Base-by-base conservation (phyloP, 2,113 vertebrate genomes). In the Oreamnos americanus region DNA sequence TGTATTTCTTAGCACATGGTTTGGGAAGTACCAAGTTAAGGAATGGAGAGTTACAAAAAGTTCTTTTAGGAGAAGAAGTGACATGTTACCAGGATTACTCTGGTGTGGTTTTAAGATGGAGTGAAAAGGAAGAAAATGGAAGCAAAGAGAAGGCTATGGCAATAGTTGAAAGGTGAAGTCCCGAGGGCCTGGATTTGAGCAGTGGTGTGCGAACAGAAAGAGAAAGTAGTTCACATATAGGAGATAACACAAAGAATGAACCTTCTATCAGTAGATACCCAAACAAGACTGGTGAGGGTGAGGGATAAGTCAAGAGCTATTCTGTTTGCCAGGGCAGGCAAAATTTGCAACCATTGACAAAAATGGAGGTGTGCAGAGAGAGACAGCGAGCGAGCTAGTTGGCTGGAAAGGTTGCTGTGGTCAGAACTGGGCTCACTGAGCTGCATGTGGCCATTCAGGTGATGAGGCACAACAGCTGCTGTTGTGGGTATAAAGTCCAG, bases 221-320 rank as follows among this genome's bases (percentile, higher is more conserved):
- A 43, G 26, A 17, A 28, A n/a, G 45, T 5, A n/a, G 25, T 3
- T 62, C 47, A 21, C 81, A 11, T 17, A 0, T 0, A 2, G 30
- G 7, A 14, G 21, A 33, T 43, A 28, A n/a, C 39, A 45, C 5
- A 14, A 16, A 82, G 86, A 28, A 4, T 60, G 10, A 49, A 49
- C 1, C 51, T 67, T 78, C 21, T 51, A 49, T 92, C n/a, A 23
- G 0, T 5, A 9, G 26, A 53, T 28, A 60, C 64, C 2, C 5
- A 57, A 58, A 39, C 25, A 71, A 79, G 74, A 57, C n/a, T 39
- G 28, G 17, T 8, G 23, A 85, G 13, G 67, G 28, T 21, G 19
- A 39, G 3, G 21, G 26, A 15, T 12, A 19, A 23, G 33, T 57
- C 17, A 23, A 17, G 1, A 1, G 11, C 74, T 51, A 79, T 26